Evolutionary conservation across 2,797 vertebrate species (phyloP), one percentile per base, ranked within the genome.

Genomic region (Acridotheres tristis): DNA sequence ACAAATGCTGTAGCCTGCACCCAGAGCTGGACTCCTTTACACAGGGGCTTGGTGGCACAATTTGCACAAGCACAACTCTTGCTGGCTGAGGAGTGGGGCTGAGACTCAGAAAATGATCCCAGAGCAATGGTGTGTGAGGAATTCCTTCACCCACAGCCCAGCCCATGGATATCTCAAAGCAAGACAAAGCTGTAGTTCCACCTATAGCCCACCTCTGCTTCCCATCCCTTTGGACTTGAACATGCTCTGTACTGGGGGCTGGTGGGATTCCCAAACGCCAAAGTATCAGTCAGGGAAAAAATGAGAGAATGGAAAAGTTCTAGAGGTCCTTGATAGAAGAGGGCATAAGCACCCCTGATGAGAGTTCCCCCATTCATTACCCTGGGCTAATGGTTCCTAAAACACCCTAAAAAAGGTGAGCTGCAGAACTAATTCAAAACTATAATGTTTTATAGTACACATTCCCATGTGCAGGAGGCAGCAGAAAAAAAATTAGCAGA

Each of bases 31-130:
- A 40, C 23, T 77, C 54, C 45, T 22, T 63, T 16, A 10, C 0
- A 0, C n/a, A 11, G 4, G 21, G n/a, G 16, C 22, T 72, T 36
- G 19, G 13, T 63, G 47, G 8, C 32, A 29, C 11, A 40, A 1
- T 34, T 51, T 71, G 17, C 17, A 42, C 7, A 11, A 3, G 5
- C 26, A 53, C 22, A 67, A 2, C 51, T 51, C 29, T 5, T n/a
- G 11, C 34, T 86, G 34, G 7, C 3, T 84, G 61, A 50, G 32
- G 11, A 69, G 13, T 6, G 27, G 5, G 11, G 7, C 1, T 77
- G 21, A 38, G 16, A 63, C n/a, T 19, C 16, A 47, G 18, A 58
- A 85, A 53, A 75, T 22, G 0, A 42, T 42, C 32, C n/a, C 27
- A n/a, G 43, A 81, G 55, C 11, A 63, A 40, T 0, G 2, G 9